phyloP scores from a whole-genome alignment of 2,113 vertebrate species.

The Callithrix jacchus region DNA sequence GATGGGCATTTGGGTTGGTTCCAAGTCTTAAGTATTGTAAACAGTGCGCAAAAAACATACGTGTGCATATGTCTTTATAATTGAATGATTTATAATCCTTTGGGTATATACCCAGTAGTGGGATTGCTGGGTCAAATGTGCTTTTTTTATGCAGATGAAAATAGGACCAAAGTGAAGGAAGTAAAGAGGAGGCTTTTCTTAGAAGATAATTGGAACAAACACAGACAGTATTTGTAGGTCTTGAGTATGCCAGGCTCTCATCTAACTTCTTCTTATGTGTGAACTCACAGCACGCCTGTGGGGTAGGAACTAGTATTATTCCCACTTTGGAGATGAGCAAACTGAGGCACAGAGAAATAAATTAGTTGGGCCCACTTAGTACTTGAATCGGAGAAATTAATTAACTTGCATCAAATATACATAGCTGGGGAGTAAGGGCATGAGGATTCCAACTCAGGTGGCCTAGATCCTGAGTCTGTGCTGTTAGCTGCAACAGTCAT shows the following conservation, averaged over 20 bases:
- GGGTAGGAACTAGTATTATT: neutral
- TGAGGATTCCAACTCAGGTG: neutral
- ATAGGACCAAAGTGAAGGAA: conserved; percentile 26
- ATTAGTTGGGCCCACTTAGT: too few species aligned
- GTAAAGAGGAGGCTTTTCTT: neutral
- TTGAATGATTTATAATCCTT: too few species aligned
- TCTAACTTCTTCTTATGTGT: neutral
- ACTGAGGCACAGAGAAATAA: neutral
- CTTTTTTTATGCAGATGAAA: conserved; percentile 21
- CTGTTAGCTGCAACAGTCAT: fast-evolving
- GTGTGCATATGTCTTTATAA: too few species aligned
- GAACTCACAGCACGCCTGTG: neutral
- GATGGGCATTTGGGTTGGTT: too few species aligned
- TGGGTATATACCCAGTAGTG: too few species aligned
- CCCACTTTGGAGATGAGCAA: neutral
- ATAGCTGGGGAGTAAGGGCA: neutral
- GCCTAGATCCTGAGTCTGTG: neutral
- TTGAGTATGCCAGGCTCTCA: neutral
- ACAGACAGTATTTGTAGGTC: neutral
- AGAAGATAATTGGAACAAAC: neutral
- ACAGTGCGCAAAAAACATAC: too few species aligned
- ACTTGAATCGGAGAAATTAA: too few species aligned
- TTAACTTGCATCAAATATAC: neutral
- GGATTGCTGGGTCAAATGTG: neutral
- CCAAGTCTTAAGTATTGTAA: too few species aligned